Conservation (phyloP, 1,140 invertebrate species). For the Meloidogyne floridensis region DNA sequence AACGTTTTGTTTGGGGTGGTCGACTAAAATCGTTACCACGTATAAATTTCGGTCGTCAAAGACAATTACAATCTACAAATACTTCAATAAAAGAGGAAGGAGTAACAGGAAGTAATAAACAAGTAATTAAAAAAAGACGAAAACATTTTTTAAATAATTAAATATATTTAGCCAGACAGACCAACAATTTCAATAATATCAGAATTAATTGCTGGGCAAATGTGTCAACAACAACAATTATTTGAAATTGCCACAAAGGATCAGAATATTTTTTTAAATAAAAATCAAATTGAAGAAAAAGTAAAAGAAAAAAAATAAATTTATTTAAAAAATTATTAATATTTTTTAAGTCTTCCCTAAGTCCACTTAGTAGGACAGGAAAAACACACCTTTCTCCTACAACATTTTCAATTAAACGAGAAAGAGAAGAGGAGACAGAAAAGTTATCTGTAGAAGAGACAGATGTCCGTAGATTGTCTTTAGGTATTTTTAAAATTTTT, state of each 20-base stretch:
- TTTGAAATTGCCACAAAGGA: slow-evolving; percentile 10
- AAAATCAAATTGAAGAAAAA: slow-evolving; percentile 21
- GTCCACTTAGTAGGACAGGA: not conserved
- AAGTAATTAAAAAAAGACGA: not conserved
- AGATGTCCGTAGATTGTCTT: not conserved
- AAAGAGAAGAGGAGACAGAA: not conserved
- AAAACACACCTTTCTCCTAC: not conserved
- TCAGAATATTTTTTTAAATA: slow-evolving; percentile 7
- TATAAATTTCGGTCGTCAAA: slow-evolving; percentile 17
- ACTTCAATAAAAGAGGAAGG: slow-evolving; percentile 15
- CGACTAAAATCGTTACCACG: slow-evolving; percentile 29
- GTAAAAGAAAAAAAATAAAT: slow-evolving; percentile 10
- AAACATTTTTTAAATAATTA: too few relatives aligned
- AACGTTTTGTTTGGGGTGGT: slow-evolving; percentile 25
- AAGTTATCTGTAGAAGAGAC: not conserved
- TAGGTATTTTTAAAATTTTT: not conserved
- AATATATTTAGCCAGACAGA: not conserved
- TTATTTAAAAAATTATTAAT: not conserved
- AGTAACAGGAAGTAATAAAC: not conserved
- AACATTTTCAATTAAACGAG: not conserved
- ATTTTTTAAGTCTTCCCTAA: not conserved
- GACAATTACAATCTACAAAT: not conserved
- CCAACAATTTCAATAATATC: slow-evolving; percentile 33
- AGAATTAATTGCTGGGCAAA: slow-evolving; percentile 26
- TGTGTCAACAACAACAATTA: slow-evolving; percentile 5